These are phyloP conservation scores for Brachyrhaphis roseni DNA, from an alignment of 2,797 vertebrate genomes.

Conservation along the genomic window DNA sequence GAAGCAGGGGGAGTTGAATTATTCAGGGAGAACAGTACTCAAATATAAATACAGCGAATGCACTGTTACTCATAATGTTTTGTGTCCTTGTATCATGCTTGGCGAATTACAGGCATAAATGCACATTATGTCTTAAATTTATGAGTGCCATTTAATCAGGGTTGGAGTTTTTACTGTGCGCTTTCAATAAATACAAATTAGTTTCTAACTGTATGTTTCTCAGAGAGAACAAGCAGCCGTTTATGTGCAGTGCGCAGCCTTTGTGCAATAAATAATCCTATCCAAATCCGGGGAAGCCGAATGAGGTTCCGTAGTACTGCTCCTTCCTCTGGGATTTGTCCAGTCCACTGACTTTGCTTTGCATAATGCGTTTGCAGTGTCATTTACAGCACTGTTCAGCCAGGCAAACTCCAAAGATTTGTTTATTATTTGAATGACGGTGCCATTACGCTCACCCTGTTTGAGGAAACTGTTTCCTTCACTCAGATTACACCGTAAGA, in stretches of 20 bases:
- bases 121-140: constrained; percentile 43
- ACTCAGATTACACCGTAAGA: background rate
- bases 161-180: constrained; percentile 25
- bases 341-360: constrained; percentile 27
- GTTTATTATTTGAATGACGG: constrained; percentile 70
- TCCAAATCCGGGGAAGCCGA: constrained; percentile 33
- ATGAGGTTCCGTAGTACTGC: background rate
- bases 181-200: constrained; percentile 49
- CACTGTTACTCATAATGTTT: constrained; percentile 42
- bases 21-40: constrained; percentile 66
- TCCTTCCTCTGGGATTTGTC: background rate
- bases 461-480: constrained; percentile 24
- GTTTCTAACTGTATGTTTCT: constrained; percentile 13
- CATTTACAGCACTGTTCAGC: constrained; percentile 16
- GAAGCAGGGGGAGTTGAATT: constrained; percentile 69
- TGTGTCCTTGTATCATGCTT: constrained; percentile 34
- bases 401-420: constrained; percentile 48
- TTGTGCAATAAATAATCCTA: background rate
- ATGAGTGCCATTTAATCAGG: constrained; percentile 42
- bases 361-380: constrained; percentile 37
- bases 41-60: constrained; percentile 72
- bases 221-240: constrained; percentile 27
- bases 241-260: constrained; percentile 6
- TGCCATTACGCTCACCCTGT: background rate
- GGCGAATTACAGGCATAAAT: constrained; percentile 52